phyloP scores from a whole-genome alignment of 1,140 invertebrate species.

The Neoseiulus cucumeris region DNA sequence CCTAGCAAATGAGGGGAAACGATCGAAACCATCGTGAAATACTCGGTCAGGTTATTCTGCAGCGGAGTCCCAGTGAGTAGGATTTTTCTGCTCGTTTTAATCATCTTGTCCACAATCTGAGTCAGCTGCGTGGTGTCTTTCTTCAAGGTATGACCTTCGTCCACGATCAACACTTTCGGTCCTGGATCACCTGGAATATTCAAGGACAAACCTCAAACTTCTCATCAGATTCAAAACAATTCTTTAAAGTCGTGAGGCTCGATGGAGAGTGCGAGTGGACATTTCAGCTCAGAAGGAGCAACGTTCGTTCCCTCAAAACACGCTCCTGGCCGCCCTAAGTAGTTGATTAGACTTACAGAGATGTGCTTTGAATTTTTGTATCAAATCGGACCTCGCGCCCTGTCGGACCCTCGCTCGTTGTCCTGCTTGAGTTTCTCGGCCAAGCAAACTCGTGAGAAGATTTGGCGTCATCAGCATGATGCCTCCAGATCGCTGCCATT shows the following conservation, averaged over 20 bases:
- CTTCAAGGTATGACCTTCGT: constrained; percentile 86
- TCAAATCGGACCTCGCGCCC: background rate
- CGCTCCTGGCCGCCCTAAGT: no score
- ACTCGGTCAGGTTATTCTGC: constrained; percentile 81
- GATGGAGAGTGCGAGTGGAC: no score
- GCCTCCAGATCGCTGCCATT: background rate
- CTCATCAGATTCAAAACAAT: no score
- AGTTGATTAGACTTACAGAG: background rate
- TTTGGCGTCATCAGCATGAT: background rate
- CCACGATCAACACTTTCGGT: constrained; percentile 47
- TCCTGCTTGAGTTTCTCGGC: background rate
- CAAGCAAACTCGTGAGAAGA: background rate
- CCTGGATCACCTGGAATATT: constrained; percentile 5
- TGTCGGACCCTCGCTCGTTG: background rate
- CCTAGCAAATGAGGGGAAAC: constrained; percentile 82
- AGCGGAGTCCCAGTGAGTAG: constrained; percentile 85
- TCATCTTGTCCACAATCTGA: constrained; percentile 24
- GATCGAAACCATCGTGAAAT: constrained; percentile 32
- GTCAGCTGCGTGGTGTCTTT: constrained; percentile 69
- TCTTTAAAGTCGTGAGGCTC: no score
- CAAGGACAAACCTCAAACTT: no score
- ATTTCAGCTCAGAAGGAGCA: no score
- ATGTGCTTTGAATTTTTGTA: background rate
- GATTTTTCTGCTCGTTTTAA: constrained; percentile 55
- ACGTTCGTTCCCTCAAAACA: no score